A percentile compares a stretch with the other conserved stretches of the same genome.
Conservation (phyloP, 1,140 invertebrate genomes). For the Hypsibius dujardini region DNA sequence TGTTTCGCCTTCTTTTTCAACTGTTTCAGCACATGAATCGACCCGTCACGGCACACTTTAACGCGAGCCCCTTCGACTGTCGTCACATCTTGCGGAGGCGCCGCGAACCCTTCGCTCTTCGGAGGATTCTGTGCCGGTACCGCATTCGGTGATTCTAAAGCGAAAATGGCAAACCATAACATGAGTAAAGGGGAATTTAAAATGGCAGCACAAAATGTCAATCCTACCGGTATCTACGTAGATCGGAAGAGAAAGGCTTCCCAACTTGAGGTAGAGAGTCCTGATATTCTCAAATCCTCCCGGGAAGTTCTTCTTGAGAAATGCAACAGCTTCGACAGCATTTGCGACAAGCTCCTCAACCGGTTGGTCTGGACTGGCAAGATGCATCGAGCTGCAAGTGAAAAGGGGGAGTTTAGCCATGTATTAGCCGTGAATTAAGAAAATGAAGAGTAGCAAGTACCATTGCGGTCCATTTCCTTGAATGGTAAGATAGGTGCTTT, state of each 20-base stretch:
- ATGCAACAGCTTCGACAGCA: slow-evolving; percentile 16
- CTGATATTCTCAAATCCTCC: slow-evolving; percentile 23
- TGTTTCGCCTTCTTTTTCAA: neutral
- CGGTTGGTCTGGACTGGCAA: slow-evolving; percentile 19
- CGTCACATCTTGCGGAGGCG: neutral
- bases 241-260: slow-evolving; percentile 21
- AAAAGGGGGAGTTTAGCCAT: slow-evolving; percentile 6
- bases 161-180: neutral
- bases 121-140: neutral
- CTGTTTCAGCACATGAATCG: neutral
- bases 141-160: neutral
- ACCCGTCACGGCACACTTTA: neutral
- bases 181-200: slow-evolving; percentile 5
- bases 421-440: neutral
- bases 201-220: neutral
- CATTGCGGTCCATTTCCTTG: slow-evolving; percentile 9
- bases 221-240: slow-evolving; percentile 23
- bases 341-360: slow-evolving; percentile 21
- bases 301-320: slow-evolving; percentile 21
- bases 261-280: slow-evolving; percentile 21
- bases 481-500: neutral
- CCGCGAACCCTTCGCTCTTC: neutral
- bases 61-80: neutral
- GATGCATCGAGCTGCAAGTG: slow-evolving; percentile 17
- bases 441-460: slow-evolving; percentile 17